These are phyloP conservation scores for Heliconius aoede DNA, from an alignment of 2,888 invertebrate genomes.

Conservation along the genomic window DNA sequence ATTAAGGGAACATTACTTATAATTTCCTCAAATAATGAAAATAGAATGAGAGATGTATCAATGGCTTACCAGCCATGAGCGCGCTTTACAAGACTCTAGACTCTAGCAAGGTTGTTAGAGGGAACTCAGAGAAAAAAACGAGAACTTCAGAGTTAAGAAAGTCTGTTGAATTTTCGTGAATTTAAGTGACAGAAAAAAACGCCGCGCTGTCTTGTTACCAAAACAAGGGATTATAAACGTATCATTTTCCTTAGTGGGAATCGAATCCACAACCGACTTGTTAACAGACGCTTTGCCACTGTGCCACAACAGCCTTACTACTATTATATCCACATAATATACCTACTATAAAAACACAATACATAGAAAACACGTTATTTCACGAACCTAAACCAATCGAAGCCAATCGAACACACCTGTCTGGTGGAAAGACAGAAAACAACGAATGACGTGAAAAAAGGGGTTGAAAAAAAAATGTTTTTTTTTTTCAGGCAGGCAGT, in stretches of 20 bases:
- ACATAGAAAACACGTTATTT: constrained; percentile 9
- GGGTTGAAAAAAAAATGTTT: constrained; percentile 56
- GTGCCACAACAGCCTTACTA: background rate
- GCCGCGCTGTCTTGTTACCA: background rate
- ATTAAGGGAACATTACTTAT: too few species aligned
- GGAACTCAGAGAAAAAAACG: too few species aligned
- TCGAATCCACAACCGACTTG: background rate
- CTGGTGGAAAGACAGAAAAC: constrained; percentile 64
- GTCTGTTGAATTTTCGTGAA: too few species aligned
- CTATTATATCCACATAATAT: background rate
- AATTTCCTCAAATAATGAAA: too few species aligned
- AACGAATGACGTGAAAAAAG: constrained; percentile 50
- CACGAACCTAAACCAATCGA: constrained; percentile 43
- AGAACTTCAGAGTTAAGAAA: too few species aligned
- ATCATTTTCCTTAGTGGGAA: background rate
- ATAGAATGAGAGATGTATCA: too few species aligned
- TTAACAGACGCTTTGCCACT: background rate
- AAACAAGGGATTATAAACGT: background rate
- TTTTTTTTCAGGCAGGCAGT: constrained; percentile 55
- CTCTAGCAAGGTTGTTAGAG: too few species aligned
- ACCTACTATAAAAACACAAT: background rate
- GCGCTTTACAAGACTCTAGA: too few species aligned
- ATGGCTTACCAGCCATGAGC: too few species aligned
- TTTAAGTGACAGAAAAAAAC: background rate
- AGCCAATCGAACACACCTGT: constrained; percentile 52